A percentile compares a stretch with the other conserved stretches of the same genome.
Conservation (phyloP, 2,888 invertebrate genomes). For the Heliconius hortense region DNA sequence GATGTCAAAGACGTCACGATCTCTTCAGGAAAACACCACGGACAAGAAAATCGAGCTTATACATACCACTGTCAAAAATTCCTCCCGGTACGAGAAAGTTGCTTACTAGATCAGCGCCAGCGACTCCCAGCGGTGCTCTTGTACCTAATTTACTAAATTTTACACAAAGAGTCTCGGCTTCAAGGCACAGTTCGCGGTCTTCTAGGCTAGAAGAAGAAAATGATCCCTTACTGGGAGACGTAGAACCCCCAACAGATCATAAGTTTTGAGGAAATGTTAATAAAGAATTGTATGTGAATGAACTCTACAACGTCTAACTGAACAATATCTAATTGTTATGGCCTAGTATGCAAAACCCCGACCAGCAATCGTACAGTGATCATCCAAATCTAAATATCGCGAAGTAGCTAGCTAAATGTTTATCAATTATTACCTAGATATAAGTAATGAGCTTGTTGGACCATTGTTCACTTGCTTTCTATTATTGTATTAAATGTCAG, state of each 20-base stretch:
- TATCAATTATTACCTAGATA: constrained; percentile 61
- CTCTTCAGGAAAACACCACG: constrained; percentile 59
- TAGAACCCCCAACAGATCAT: constrained; percentile 62
- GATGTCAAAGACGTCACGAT: constrained; percentile 74
- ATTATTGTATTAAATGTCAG: constrained; percentile 52
- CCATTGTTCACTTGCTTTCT: constrained; percentile 77
- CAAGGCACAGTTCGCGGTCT: constrained; percentile 74
- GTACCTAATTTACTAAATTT: constrained; percentile 85
- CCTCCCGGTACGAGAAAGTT: constrained; percentile 82
- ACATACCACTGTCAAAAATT: constrained; percentile 78
- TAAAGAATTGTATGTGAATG: constrained; percentile 31
- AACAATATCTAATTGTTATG: constrained; percentile 28
- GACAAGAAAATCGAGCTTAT: constrained; percentile 85
- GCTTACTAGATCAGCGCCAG: constrained; percentile 88
- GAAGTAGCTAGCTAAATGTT: constrained; percentile 67
- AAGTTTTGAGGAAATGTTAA: constrained; percentile 60
- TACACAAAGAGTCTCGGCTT: constrained; percentile 77
- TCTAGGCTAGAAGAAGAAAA: constrained; percentile 81
- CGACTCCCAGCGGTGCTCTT: constrained; percentile 88
- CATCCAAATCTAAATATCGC: constrained; percentile 58
- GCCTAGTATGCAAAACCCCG: constrained; percentile 50
- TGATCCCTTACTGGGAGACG: constrained; percentile 83
- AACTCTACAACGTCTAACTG: constrained; percentile 21
- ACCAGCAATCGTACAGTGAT: constrained; percentile 48
- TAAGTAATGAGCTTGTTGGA: constrained; percentile 72